Base-by-base conservation (phyloP, 2,888 invertebrate genomes). In the Aphrophora alni region DNA sequence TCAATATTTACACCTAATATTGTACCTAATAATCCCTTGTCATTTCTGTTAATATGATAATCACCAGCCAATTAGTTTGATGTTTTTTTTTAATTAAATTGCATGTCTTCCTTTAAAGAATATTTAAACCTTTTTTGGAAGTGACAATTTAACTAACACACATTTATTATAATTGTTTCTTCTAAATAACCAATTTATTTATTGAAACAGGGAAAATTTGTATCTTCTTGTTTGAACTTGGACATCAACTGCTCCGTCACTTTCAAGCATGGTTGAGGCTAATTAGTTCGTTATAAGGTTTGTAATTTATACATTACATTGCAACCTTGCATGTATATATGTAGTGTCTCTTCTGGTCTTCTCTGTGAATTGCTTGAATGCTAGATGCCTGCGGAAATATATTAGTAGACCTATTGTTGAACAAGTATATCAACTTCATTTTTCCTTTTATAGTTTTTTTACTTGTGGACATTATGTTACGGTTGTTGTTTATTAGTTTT, bases 181-280 rank as follows among this genome's bases (percentile, higher is more conserved):
- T 5, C 33, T 33, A 8, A 33, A 33, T 33, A 33, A 33, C 33
- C 3, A 3, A 33, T 8, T 27, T 76, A 26, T 24, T 44, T 25
- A 74, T 74, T 74, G 25, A 38, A 38, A 74, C 28, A 38, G 26
- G 26, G 24, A 33, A 38, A 74, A 38, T 74, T 74, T 38, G 25
- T 74, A n/a, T 38, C 28, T 25, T 38, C 38, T 38, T 72, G 12
- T 72, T 72, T 27, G 33, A n/a, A 17, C 27, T n/a, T 21, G 33
- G 33, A 21, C 21, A 71, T n/a, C n/a, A 26, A 25, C 33, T 71
- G 3, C 28, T 72, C n/a, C n/a, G 7, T 21, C 72, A 72, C 59
- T 21, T 21, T 59, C 59, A 8, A 59, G 59, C 12, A 21, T 59
- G 59, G 59, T 59, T 14, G 21, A 21, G 59, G 59, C 59, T 59